phyloP scores from a whole-genome alignment of 2,888 invertebrate species.

The Chymomyza procnemis region DNA sequence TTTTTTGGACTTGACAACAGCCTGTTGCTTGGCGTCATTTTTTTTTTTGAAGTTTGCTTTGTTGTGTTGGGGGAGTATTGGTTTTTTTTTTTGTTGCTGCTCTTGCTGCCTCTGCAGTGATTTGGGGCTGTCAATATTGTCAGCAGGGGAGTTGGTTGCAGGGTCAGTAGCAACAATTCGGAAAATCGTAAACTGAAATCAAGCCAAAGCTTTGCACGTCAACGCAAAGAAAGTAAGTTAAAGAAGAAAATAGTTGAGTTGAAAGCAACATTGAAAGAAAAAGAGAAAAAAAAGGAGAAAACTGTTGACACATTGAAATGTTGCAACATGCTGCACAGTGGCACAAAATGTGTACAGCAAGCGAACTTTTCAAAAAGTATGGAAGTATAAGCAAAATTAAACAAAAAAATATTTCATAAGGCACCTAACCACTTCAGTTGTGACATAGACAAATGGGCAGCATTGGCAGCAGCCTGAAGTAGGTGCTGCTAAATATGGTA shows the following conservation, averaged over 20 bases:
- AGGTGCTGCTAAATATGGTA: too few relatives aligned
- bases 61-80: too few relatives aligned
- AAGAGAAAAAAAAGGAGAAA: too few relatives aligned
- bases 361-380: too few relatives aligned
- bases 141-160: background rate
- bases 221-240: background rate
- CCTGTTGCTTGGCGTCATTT: background rate
- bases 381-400: too few relatives aligned
- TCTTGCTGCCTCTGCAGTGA: background rate
- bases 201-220: background rate
- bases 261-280: background rate
- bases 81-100: too few relatives aligned
- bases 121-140: background rate
- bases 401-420: too few relatives aligned
- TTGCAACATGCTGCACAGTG: constrained; percentile 6
- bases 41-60: background rate
- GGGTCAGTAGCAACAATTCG: background rate
- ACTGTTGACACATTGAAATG: constrained; percentile 24
- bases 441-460: too few relatives aligned
- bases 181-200: background rate
- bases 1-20: background rate
- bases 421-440: too few relatives aligned
- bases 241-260: background rate
- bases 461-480: too few relatives aligned
- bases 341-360: too few relatives aligned